These are phyloP conservation scores for Drosophila kikkawai DNA, from an alignment of 1,140 invertebrate species.

Conservation along the genomic window DNA sequence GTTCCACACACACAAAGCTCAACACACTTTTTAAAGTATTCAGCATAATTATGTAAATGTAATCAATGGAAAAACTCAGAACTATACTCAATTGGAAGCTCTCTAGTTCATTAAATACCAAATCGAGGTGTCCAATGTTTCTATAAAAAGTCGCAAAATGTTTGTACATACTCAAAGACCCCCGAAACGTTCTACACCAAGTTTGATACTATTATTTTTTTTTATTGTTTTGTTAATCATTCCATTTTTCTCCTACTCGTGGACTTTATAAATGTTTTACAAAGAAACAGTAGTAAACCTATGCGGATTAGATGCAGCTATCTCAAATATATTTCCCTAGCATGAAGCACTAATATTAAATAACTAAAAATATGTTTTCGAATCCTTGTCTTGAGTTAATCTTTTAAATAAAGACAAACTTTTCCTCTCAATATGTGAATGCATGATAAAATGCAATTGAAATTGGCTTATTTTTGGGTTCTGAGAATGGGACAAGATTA, in stretches of 20 bases:
- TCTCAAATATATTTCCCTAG: constrained; percentile 55
- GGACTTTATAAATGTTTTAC: constrained; percentile 27
- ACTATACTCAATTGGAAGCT: constrained; percentile 70
- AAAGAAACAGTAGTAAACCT: constrained; percentile 5
- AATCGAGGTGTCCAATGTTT: constrained; percentile 58
- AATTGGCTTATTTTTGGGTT: constrained; percentile 18
- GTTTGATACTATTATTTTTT: constrained; percentile 41
- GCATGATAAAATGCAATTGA: constrained; percentile 65
- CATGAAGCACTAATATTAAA: constrained; percentile 66
- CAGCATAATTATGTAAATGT: constrained; percentile 50
- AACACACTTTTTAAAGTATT: constrained; percentile 53
- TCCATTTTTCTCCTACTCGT: constrained; percentile 3
- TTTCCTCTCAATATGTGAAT: constrained; percentile 60
- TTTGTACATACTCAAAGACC: constrained; percentile 64
- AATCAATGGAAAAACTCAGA: constrained; percentile 37
- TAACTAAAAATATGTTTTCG: constrained; percentile 34
- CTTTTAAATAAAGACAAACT: constrained; percentile 59
- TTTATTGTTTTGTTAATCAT: constrained; percentile 2
- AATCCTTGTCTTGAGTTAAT: constrained; percentile 13
- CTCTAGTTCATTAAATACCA: constrained; percentile 73
- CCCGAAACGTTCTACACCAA: constrained; percentile 58
- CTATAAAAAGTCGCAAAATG: constrained; percentile 42
- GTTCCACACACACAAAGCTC: constrained; percentile 37
- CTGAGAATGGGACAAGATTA: neutral
- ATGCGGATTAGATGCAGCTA: constrained; percentile 23